Evolutionary conservation across 2,113 vertebrate genomes (phyloP).

Genomic region (Speoplatyrhinus poulsoni): DNA sequence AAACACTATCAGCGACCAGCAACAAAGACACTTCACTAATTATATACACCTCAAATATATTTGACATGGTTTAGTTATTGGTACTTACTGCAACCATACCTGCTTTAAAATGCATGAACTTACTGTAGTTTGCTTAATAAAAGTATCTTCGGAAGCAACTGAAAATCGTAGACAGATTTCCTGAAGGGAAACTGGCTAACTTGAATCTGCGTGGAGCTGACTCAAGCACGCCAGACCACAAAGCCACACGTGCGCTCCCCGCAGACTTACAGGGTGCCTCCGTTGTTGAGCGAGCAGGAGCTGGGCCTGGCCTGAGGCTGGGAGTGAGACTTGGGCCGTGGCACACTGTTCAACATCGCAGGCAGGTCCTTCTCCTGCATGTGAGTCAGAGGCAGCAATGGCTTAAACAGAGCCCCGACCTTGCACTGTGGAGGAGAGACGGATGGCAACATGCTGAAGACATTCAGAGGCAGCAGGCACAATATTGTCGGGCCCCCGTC

Average conservation of each 20-base stretch:
- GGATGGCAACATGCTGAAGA: constrained; percentile 58
- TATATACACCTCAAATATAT: too few species aligned
- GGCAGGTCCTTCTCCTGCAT: constrained; percentile 83
- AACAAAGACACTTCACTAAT: too few species aligned
- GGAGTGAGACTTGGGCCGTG: constrained; percentile 75
- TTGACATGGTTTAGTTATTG: too few species aligned
- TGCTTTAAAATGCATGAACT: too few species aligned
- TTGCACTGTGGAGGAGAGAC: constrained; percentile 71
- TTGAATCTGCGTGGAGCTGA: too few species aligned
- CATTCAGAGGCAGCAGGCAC: constrained; percentile 60
- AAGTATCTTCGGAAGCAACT: too few species aligned
- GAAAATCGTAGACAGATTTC: too few species aligned
- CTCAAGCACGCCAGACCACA: too few species aligned
- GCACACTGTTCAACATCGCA: constrained; percentile 73
- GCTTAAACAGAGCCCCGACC: constrained; percentile 75
- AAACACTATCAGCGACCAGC: too few species aligned
- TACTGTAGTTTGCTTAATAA: too few species aligned
- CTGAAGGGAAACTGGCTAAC: too few species aligned
- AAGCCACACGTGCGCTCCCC: neutral
- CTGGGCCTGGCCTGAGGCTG: constrained; percentile 80
- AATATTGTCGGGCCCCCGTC: constrained; percentile 55
- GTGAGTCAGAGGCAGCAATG: constrained; percentile 75
- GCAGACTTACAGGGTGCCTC: constrained; percentile 84
- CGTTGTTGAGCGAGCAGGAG: constrained; percentile 87
- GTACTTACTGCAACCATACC: too few species aligned